phyloP scores from a whole-genome alignment of 1,140 invertebrate species.

The Papilio polytes region DNA sequence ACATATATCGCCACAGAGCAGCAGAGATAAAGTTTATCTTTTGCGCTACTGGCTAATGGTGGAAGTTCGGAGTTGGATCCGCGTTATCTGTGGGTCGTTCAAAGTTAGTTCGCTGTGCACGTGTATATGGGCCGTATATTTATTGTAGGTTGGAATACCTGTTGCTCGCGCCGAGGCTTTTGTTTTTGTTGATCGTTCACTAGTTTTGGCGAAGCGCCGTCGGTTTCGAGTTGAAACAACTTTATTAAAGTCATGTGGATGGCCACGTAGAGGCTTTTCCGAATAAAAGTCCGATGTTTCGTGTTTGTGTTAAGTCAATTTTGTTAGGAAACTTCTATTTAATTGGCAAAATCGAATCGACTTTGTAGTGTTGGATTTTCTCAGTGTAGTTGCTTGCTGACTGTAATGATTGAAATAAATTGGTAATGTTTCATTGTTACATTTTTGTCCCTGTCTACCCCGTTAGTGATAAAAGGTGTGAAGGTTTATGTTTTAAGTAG shows the following conservation, averaged over 20 bases:
- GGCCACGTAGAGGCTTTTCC: conserved; percentile 32
- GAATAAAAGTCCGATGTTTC: conserved; percentile 28
- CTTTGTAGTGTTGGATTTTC: not conserved
- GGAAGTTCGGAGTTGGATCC: conserved; percentile 34
- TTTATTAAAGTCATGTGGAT: conserved; percentile 51
- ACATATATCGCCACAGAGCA: conserved; percentile 43
- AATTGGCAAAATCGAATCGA: not conserved
- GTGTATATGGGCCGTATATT: conserved; percentile 34
- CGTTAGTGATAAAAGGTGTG: not conserved
- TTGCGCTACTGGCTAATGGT: conserved; percentile 36
- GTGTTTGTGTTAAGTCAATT: conserved; percentile 24
- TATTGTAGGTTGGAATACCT: conserved; percentile 54
- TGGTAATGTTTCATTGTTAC: not conserved
- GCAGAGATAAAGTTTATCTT: conserved; percentile 33
- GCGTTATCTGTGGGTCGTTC: conserved; percentile 39
- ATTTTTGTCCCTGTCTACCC: conserved; percentile 16
- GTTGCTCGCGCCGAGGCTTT: conserved; percentile 63
- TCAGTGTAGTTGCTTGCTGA: not conserved
- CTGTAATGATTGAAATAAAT: not conserved
- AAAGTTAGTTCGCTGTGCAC: conserved; percentile 42
- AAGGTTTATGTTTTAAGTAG: not conserved
- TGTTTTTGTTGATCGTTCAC: conserved; percentile 75
- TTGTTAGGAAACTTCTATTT: not conserved
- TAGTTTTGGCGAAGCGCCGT: conserved; percentile 57
- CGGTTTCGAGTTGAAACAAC: conserved; percentile 46